Percentiles rank a stretch among this genome's conserved stretches.
phyloP scores from a whole-genome alignment of 2,888 invertebrate genomes.

The Stenodema calcarata region DNA sequence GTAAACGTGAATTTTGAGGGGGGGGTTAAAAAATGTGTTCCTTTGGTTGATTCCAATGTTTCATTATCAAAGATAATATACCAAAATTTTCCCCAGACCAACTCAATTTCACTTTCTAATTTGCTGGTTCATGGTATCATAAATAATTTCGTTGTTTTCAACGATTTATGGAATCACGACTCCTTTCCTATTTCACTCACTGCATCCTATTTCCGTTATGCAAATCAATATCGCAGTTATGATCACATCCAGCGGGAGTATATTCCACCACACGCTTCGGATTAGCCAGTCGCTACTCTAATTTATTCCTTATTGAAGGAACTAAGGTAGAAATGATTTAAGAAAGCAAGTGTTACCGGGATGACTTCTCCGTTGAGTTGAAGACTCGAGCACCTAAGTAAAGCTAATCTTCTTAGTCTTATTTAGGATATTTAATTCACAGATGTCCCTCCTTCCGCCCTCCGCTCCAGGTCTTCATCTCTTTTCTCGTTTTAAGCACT shows the following conservation, averaged over 20 bases:
- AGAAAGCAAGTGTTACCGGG: background rate
- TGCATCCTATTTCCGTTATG: too few relatives aligned
- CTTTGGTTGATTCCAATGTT: too few relatives aligned
- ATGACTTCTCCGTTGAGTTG: background rate
- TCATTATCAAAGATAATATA: too few relatives aligned
- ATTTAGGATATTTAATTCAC: constrained; percentile 25
- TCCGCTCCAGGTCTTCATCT: background rate
- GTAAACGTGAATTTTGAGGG: too few relatives aligned
- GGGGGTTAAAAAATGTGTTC: too few relatives aligned
- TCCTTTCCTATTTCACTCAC: too few relatives aligned
- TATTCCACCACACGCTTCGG: background rate
- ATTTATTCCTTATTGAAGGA: background rate
- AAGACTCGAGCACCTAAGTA: background rate
- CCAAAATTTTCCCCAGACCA: too few relatives aligned
- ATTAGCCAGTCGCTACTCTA: background rate
- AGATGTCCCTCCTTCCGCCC: background rate
- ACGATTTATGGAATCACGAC: too few relatives aligned
- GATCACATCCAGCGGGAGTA: background rate
- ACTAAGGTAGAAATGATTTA: background rate
- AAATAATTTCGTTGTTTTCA: too few relatives aligned
- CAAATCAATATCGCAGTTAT: background rate
- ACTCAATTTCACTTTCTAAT: too few relatives aligned
- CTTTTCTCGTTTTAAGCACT: background rate
- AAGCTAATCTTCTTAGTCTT: constrained; percentile 11
- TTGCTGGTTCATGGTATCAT: too few relatives aligned